These are phyloP conservation scores for Chanos chanos DNA, from an alignment of 2,797 vertebrate species.

Conservation along the genomic window DNA sequence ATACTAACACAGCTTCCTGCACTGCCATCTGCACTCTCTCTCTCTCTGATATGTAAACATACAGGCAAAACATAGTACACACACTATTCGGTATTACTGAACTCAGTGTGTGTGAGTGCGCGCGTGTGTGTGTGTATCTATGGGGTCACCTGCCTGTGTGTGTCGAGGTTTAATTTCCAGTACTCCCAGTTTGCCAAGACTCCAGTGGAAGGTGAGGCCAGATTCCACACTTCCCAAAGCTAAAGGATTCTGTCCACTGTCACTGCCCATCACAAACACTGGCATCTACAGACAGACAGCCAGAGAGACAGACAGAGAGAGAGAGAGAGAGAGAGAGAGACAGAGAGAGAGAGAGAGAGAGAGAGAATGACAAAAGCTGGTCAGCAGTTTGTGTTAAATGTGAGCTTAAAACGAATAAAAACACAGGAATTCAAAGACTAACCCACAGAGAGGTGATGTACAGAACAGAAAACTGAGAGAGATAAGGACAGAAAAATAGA, in stretches of 20 bases:
- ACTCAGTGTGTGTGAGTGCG: neutral
- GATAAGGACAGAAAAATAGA: neutral
- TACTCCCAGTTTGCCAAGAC: conserved; percentile 63
- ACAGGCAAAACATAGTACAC: too few relatives aligned
- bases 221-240: conserved; percentile 62
- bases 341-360: neutral
- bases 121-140: neutral
- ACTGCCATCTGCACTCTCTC: too few relatives aligned
- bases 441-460: neutral
- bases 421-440: neutral
- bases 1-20: neutral
- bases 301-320: neutral
- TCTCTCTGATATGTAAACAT: too few relatives aligned
- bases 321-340: neutral
- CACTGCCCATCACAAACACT: conserved; percentile 65
- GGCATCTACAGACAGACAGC: conserved; percentile 62
- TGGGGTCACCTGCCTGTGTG: conserved; percentile 47
- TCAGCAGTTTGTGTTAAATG: too few relatives aligned
- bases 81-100: too few relatives aligned
- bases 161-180: conserved; percentile 63
- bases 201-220: conserved; percentile 66
- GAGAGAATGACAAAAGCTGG: neutral
- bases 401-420: neutral
- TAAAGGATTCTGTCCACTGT: conserved; percentile 63
- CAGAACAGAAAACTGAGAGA: neutral